Base-by-base conservation (phyloP, 2,797 vertebrate species). In the Phrynocephalus vlangalii region DNA sequence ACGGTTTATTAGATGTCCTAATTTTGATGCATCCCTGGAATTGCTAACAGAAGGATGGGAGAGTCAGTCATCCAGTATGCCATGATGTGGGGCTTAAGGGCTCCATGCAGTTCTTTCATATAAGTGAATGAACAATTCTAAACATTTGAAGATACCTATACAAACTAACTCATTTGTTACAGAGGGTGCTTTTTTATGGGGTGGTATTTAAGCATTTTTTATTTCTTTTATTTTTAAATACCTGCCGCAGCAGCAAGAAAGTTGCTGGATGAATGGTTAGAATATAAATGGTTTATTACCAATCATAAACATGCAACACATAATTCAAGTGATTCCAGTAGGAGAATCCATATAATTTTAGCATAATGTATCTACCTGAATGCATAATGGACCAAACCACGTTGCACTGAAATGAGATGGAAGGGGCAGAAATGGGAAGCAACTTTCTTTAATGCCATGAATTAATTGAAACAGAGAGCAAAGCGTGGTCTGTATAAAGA, bases 311-410 rank as follows among this genome's bases (percentile, higher is more conserved):
- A 90, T 56, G 81, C 11, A 91, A 63, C 1, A 88, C 24, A 28
- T 87, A 89, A 90, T 85, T 93, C 84, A 93, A 91, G 82, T 82
- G 44, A 38, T 1, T 88, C 44, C 10, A 60, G 48, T 63, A 67
- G 2, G 86, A 89, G 33, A 84, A 82, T 88, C 80, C 82, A 86
- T 91, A 84, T 88, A 82, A 87, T 88, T 88, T 92, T 90, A 90
- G 6, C 52, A 50, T 90, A 91, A 88, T 85, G 26, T 88, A 33
- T 91, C 91, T 33, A 92, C 83, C 26, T 71, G 70, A 11, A 90
- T 81, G 85, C 88, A 52, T 75, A 93, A 91, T 86, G 88, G 52
- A 89, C 81, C 6, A 77, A 85, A 28, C 76, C 68, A 86, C 89
- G 24, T 48, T 85, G 63, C 80, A 38, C 86, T 60, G 86, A 90